Base-by-base conservation (phyloP, 2,797 vertebrate genomes). In the Spea hammondii region DNA sequence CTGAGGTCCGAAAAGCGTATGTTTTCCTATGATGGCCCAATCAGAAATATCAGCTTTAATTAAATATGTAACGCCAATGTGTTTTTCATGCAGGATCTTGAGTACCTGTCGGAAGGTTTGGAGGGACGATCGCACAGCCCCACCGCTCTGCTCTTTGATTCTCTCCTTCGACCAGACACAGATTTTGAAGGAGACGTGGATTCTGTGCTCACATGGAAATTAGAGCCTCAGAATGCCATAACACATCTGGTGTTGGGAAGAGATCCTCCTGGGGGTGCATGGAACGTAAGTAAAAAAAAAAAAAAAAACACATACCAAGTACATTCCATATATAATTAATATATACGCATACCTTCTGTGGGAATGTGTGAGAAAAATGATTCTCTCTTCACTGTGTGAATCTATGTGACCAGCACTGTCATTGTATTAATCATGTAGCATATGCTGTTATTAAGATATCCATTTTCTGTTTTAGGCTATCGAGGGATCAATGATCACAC, bases 31-130 rank as follows among this genome's bases (percentile, higher is more conserved):
- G 32, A 32, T 32, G 32, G 32, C 32, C 32, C 32, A 32, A 32
- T 32, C 32, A 32, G 1, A 1, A 32, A 32, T 32, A 32, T 32
- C 32, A 32, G 32, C 32, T 32, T 32, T 32, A 3, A 32, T 32
- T 32, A 32, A 32, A 32, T 32, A 32, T 32, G 32, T 32, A 32
- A 32, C 32, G 32, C 32, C 32, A 13, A 12, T 4, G 6, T 53
- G 51, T 57, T 10, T 7, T 9, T 32, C 14, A n/a, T 71, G 4
- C 47, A 94, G 93, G 91, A 94, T 83, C n/a, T 94, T 78, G 89
- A 92, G 11, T 91, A 93, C 74, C 88, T 94, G 8, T 93, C 92
- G 0, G 93, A 94, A 80, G 93, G 93, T 51, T 85, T 94, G n/a
- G 93, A 94, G 71, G 93, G 93, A 48, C 87, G 93, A 5, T 89